These are phyloP conservation scores for Ptychochromis oligacanthus DNA, from an alignment of 2,113 vertebrate species.

Conservation along the genomic window DNA sequence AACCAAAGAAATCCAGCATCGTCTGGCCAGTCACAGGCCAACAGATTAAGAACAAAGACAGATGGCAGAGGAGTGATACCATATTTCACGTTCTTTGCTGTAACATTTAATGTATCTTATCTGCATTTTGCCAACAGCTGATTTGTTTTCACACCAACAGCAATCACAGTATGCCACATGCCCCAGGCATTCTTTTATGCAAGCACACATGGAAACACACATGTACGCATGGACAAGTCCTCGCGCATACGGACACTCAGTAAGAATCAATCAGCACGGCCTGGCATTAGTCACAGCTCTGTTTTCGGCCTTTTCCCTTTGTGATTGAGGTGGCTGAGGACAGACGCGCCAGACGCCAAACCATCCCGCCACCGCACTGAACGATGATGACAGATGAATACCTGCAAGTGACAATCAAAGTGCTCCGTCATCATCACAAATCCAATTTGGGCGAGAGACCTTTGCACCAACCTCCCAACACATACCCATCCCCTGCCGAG, in stretches of 20 bases:
- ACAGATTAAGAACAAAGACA: conserved; percentile 4
- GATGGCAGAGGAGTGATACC: not conserved
- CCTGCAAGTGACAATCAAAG: conserved; percentile 68
- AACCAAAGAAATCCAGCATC: not conserved
- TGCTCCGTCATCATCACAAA: conserved; percentile 72
- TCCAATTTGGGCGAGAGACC: conserved; percentile 62
- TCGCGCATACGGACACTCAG: not conserved
- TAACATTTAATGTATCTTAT: not conserved
- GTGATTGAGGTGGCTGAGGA: conserved; percentile 52
- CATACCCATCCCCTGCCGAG: not conserved
- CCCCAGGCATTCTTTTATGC: not conserved
- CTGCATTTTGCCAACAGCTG: conserved; percentile 2
- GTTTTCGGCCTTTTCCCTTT: conserved; percentile 32
- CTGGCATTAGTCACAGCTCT: conserved; percentile 58
- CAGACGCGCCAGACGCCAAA: conserved; percentile 48
- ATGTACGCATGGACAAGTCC: not conserved
- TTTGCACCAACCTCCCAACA: conserved; percentile 1
- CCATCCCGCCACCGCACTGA: conserved; percentile 50
- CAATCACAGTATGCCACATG: not conserved
- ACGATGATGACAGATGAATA: conserved; percentile 74
- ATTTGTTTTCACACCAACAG: conserved; percentile 27
- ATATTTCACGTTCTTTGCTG: conserved; percentile 1
- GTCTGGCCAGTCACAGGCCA: not conserved
- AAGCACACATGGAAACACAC: conserved; percentile 5
- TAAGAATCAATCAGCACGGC: conserved; percentile 56